Conservation (phyloP, 2,113 vertebrate genomes). For the Piaya cayana region DNA sequence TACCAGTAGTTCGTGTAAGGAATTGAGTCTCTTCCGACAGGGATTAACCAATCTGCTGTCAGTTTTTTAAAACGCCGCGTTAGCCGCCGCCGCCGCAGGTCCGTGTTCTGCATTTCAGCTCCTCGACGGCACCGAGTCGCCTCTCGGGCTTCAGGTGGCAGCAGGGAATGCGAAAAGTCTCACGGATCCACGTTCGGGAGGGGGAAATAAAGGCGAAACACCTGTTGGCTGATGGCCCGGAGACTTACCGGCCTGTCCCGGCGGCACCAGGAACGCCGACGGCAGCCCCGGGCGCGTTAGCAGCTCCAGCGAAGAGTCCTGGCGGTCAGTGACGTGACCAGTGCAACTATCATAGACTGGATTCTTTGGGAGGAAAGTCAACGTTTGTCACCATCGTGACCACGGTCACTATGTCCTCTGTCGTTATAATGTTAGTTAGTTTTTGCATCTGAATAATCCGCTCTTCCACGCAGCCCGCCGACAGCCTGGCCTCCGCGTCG, state of each 20-base stretch:
- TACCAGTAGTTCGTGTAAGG: constrained; percentile 84
- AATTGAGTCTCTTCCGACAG: constrained; percentile 81
- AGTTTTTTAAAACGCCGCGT: constrained; percentile 75
- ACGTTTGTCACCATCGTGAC: constrained; percentile 99
- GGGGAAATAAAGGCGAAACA: not conserved
- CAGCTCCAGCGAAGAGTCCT: constrained; percentile 79
- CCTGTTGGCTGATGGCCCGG: constrained; percentile 30
- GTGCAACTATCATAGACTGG: constrained; percentile 93
- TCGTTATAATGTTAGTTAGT: constrained; percentile 89
- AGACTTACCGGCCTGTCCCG: constrained; percentile 53
- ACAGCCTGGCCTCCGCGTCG: constrained; percentile 94
- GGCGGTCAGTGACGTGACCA: constrained; percentile 63
- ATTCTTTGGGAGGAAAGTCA: constrained; percentile 99
- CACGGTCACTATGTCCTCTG: constrained; percentile 96
- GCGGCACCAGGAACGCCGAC: not conserved
- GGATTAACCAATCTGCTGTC: constrained; percentile 78
- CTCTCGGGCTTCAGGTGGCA: constrained; percentile 58
- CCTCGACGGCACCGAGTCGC: constrained; percentile 12
- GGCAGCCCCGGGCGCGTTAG: constrained; percentile 70
- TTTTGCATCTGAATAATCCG: constrained; percentile 97
- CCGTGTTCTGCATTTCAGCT: constrained; percentile 72
- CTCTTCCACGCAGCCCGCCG: constrained; percentile 95
- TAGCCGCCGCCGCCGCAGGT: constrained; percentile 59
- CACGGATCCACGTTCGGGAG: constrained; percentile 48
- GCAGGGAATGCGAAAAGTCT: constrained; percentile 69